Base-by-base conservation (phyloP, 2,113 vertebrate species). In the Scophthalmus maximus region DNA sequence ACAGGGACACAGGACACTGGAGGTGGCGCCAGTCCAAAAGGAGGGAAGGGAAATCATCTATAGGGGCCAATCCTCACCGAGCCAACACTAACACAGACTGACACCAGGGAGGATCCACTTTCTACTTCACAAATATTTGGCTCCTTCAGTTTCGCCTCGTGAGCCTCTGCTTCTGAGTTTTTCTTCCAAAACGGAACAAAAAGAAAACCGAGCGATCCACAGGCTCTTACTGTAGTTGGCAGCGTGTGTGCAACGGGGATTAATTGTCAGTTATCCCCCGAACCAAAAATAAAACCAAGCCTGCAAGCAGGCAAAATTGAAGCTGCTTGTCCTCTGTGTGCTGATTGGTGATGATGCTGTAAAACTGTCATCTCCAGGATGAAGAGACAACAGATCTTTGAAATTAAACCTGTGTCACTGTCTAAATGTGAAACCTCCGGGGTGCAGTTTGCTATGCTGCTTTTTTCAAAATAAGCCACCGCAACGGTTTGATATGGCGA, bases 201-300 rank as follows among this genome's bases (percentile, higher is more conserved):
- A 69, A 29, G 58, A 79, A 84, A 81, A 69, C 20, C 8, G 47
- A 79, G 70, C 15, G 2, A 44, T 78, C 26, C 58, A 66, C 2
- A 79, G 38, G 15, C 20, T 26, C 17, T 50, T 14, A 50, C 42
- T 23, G 56, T 20, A 50, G 61, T 52, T 82, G 58, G 72, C 79
- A 73, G 58, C 8, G n/a, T 56, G 36, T 2, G 8, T 55, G 59
- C 67, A 44, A 8, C 38, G 15, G 62, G 67, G 78, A 76, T 81
- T 83, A 40, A 62, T 57, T 64, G 52, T 55, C 38, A 46, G 67
- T 69, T 79, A 69, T 82, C 72, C 65, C 49, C 8, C 38, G 27
- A 82, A 84, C 81, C 85, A 68, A 90, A 91, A 92, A 91, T 90
- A 91, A n/a, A n/a, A 68, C 81, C 65, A 17, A 69, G 64, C 14